Evolutionary conservation across 2,797 vertebrate genomes (phyloP).

Genomic region (Emydoidea blandingii): DNA sequence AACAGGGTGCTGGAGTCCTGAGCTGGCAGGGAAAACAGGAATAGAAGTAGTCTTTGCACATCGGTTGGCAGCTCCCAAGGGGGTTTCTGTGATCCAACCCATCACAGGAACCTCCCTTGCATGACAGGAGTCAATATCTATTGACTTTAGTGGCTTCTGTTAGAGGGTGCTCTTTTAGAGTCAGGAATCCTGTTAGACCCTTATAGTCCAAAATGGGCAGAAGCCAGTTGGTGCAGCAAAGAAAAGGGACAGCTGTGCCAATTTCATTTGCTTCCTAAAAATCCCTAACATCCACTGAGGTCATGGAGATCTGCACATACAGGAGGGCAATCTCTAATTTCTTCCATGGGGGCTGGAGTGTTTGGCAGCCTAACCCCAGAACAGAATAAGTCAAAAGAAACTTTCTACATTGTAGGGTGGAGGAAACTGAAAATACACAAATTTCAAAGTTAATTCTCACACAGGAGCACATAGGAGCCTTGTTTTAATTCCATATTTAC

Average conservation of each 20-base stretch:
- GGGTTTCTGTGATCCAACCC: too few species aligned
- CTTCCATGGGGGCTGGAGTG: not conserved
- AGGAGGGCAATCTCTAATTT: not conserved
- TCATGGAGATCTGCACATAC: not conserved
- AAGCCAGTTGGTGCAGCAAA: not conserved
- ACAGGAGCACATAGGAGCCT: not conserved
- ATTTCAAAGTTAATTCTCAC: not conserved
- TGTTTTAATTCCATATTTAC: not conserved
- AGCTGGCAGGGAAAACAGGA: too few species aligned
- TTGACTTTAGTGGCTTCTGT: not conserved
- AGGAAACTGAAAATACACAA: not conserved
- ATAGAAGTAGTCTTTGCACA: too few species aligned
- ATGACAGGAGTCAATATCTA: not conserved
- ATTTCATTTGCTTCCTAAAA: not conserved
- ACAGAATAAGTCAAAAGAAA: not conserved
- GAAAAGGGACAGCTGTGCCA: not conserved
- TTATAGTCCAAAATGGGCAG: rapidly evolving
- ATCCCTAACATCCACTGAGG: not conserved
- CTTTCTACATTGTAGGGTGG: not conserved
- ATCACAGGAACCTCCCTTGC: not conserved
- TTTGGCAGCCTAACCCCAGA: not conserved
- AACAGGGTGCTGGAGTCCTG: too few species aligned
- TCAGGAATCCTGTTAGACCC: not conserved
- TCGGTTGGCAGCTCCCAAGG: too few species aligned
- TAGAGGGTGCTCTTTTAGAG: not conserved